phyloP scores from a whole-genome alignment of 2,113 vertebrate genomes.

The Silurus glanis region DNA sequence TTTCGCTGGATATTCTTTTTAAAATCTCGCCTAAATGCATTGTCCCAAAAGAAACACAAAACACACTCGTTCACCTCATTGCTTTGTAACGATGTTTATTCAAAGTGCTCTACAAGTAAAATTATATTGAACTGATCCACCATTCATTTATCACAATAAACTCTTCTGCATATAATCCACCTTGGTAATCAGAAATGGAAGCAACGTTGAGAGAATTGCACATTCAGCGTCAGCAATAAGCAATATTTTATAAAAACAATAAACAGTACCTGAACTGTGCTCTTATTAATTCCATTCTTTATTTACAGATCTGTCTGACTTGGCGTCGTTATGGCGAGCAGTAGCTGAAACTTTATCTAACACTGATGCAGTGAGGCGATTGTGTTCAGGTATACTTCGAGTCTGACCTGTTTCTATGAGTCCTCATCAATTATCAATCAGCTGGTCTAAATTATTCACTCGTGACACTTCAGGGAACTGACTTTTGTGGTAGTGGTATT shows the following conservation, averaged over 20 bases:
- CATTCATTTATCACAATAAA: neutral
- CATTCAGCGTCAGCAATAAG: neutral
- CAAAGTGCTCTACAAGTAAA: neutral
- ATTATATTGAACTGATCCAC: neutral
- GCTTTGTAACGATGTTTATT: neutral
- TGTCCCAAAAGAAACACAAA: neutral
- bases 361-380: conserved; percentile 46
- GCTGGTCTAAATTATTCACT: conserved; percentile 69
- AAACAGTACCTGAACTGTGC: neutral
- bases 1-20: neutral
- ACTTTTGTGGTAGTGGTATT: conserved; percentile 30
- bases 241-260: neutral
- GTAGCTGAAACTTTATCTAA: conserved; percentile 56
- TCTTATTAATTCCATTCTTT: conserved; percentile 11
- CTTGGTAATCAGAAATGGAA: neutral
- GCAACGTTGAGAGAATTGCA: neutral
- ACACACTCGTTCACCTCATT: neutral
- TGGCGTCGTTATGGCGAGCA: conserved; percentile 35
- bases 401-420: conserved; percentile 59
- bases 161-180: neutral
- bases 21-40: neutral
- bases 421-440: conserved; percentile 72
- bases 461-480: conserved; percentile 42
- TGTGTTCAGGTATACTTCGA: conserved; percentile 59
- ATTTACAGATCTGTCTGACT: conserved; percentile 3